Conservation (phyloP, 2,113 vertebrate species). For the Melanerpes formicivorus region DNA sequence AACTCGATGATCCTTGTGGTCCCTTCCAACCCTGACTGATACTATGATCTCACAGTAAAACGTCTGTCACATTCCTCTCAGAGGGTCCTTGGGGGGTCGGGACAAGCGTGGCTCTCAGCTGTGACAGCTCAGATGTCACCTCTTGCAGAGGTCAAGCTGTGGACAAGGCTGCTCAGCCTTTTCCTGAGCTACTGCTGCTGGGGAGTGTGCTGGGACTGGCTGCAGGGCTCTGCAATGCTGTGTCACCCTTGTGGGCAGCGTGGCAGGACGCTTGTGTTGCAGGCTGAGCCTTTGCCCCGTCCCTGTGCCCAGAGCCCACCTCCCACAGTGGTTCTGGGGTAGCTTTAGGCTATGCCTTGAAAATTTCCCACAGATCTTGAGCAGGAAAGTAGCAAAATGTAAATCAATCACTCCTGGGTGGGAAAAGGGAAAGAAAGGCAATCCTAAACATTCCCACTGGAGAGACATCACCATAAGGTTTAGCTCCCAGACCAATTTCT, state of each 20-base stretch:
- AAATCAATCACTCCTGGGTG: too few species aligned
- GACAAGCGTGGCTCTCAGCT: neutral
- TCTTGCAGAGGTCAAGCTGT: neutral
- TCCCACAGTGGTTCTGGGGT: neutral
- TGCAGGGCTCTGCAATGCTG: neutral
- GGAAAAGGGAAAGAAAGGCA: too few species aligned
- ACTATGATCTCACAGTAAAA: neutral
- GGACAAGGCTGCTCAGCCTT: neutral
- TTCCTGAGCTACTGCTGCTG: neutral
- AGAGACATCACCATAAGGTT: too few species aligned
- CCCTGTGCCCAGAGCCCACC: neutral
- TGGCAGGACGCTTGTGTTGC: accelerated
- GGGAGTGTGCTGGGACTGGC: accelerated
- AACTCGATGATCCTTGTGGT: too few species aligned
- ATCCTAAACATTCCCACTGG: too few species aligned
- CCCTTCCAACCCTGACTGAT: too few species aligned
- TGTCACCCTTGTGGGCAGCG: neutral
- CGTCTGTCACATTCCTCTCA: neutral
- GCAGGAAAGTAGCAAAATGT: too few species aligned
- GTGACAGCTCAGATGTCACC: neutral
- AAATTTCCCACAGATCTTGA: too few species aligned
- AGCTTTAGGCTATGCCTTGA: too few species aligned
- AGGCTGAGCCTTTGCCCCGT: neutral
- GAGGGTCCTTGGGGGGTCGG: neutral
- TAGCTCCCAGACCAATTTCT: too few species aligned